Base-by-base conservation (phyloP, 2,797 vertebrate genomes). In the Pipistrellus kuhlii region DNA sequence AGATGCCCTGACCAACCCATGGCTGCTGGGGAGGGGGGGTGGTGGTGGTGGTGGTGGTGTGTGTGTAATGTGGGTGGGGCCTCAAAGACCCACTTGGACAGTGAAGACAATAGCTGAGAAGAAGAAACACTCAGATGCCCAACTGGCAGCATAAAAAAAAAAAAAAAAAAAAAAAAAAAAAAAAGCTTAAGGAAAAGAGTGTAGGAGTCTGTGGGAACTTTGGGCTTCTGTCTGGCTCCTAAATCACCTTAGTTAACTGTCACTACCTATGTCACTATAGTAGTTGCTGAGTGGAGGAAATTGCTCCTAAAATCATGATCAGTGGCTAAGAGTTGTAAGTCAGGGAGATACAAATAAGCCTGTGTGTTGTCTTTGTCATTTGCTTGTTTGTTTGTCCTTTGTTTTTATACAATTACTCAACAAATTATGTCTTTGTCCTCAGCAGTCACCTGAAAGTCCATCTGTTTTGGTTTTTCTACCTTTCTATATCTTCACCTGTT, bases 11-110 rank as follows among this genome's bases (percentile, higher is more conserved):
- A 46, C 7, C 51, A 46, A 51, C 11, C 25, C 8, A 5, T 8
- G 15, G 8, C 35, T 68, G 5, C 15, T 30, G 8, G 8, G 53
- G 21, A 10, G 8, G 35, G 2, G 2, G 53, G 18, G 18, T 7
- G 51, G 51, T 17, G 17, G 6, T 1, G 53, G 53, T n/a, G n/a
- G n/a, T n/a, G n/a, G n/a, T n/a, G n/a, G n/a, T n/a, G n/a, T n/a
- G n/a, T n/a, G n/a, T n/a, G 2, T 55, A 35, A 53, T 0, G 35
- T 48, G 6, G 5, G 0, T 0, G 46, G 21, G 11, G 8, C 12
- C 12, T 77, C 46, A 5, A 27, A 90, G 30, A 35, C 27, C 14
- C 23, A 48, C 41, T 5, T 55, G 32, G 21, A 8, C 76, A 59
- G 10, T 13, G 1, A 44, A 18, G 14, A 8, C 12, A 23, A 66